Base-by-base conservation (phyloP, 2,888 invertebrate genomes). In the Carpatolechia fugitivella region DNA sequence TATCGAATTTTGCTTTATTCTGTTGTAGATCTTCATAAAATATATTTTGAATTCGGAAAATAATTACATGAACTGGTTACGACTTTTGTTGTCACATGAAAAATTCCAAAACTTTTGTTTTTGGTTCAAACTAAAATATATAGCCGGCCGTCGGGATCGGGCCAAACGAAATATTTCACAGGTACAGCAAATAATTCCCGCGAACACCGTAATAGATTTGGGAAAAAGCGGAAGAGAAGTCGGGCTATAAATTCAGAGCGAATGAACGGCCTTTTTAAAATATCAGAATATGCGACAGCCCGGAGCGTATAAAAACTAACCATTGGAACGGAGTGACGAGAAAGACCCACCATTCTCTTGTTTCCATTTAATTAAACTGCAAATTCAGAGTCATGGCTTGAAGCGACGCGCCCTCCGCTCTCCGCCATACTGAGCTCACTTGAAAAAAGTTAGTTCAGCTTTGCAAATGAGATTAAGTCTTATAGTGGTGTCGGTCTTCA, bases 361-460 rank as follows among this genome's bases (percentile, higher is more conserved):
- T 86, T 85, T 85, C 80, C 79, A 78, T 88, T 88, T 87, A 86
- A 88, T 87, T 87, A 86, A 86, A 82, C 78, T 77, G 74, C 70
- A 78, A 82, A 80, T 81, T 78, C 78, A 75, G 72, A 82, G 75
- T 78, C 80, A 78, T 72, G 73, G 72, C 62, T 68, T 62, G 63
- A 66, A 71, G 65, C 68, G 68, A 70, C 63, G 65, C 44, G 20
- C n/a, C n/a, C 44, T 44, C 24, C 24, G 20, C 13, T 29, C 29
- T n/a, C 44, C 13, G 60, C 63, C 60, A 67, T 65, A 60, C 72
- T 73, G 68, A 69, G 69, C 69, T 70, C 68, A 62, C 68, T 78
- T 72, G 66, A 74, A 80, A 70, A 80, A 80, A 78, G 70, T 71
- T 68, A 68, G 71, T 76, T 78, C 72, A 71, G 74, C 72, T 76